phyloP scores from a whole-genome alignment of 2,888 invertebrate species.

The Syritta pipiens region DNA sequence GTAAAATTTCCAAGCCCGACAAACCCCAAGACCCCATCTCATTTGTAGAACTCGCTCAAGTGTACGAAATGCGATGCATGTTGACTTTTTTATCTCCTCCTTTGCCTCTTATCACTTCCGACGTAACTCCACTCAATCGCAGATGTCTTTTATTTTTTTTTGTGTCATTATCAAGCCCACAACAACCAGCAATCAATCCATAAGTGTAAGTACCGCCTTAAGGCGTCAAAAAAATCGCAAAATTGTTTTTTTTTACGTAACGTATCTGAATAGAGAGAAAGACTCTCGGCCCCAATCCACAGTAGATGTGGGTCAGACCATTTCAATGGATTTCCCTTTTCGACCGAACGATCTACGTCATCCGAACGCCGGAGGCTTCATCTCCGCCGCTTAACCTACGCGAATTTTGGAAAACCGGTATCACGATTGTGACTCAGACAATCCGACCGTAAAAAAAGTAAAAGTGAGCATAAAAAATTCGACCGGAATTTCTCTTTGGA shows the following conservation, averaged over 20 bases:
- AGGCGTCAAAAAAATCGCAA: too few relatives aligned
- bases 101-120: slow-evolving; percentile 19
- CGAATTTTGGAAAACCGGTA: slow-evolving; percentile 11
- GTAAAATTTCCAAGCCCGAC: too few relatives aligned
- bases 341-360: not conserved
- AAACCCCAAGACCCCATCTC: too few relatives aligned
- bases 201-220: too few relatives aligned
- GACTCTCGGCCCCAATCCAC: slow-evolving; percentile 25
- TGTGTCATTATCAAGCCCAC: too few relatives aligned
- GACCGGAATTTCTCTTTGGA: slow-evolving; percentile 46
- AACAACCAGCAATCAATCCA: too few relatives aligned
- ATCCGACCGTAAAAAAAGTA: slow-evolving; percentile 27
- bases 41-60: not conserved
- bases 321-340: slow-evolving; percentile 37
- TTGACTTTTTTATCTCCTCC: not conserved
- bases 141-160: too few relatives aligned
- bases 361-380: not conserved
- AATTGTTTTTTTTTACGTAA: too few relatives aligned
- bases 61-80: not conserved
- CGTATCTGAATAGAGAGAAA: too few relatives aligned
- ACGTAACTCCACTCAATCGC: too few relatives aligned
- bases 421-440: slow-evolving; percentile 43
- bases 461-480: slow-evolving; percentile 30
- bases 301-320: slow-evolving; percentile 36
- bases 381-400: not conserved